phyloP scores from a whole-genome alignment of 2,113 vertebrate genomes.

The Muntiacus muntjak region DNA sequence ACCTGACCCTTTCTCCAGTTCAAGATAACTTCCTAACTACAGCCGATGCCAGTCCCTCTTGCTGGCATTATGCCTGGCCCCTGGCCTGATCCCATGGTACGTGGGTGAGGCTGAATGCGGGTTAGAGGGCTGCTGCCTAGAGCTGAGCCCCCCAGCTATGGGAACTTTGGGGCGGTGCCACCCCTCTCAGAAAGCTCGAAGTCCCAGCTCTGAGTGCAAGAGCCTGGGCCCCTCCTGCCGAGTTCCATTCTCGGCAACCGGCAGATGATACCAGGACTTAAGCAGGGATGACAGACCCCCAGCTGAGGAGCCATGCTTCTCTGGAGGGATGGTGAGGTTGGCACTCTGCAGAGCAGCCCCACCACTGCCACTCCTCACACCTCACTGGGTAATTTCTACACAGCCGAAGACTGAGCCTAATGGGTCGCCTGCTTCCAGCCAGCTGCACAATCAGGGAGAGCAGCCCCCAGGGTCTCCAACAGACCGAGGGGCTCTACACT shows the following conservation, averaged over 20 bases:
- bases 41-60: neutral
- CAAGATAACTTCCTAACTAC: neutral
- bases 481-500: neutral
- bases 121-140: neutral
- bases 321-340: neutral
- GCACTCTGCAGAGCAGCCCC: neutral
- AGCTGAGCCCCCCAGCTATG: neutral
- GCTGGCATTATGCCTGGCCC: neutral
- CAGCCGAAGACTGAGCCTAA: neutral
- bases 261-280: neutral
- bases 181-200: neutral
- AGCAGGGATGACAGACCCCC: neutral
- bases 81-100: neutral
- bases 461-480: constrained; percentile 11
- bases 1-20: neutral
- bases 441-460: neutral
- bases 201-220: neutral
- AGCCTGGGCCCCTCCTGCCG: neutral
- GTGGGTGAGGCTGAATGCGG: neutral
- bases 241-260: neutral
- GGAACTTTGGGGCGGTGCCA: neutral
- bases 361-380: neutral
- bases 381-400: constrained; percentile 53
- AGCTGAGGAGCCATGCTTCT: neutral
- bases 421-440: constrained; percentile 38